These are phyloP conservation scores for Zootermopsis nevadensis DNA, from an alignment of 2,888 invertebrate species.

Conservation along the genomic window DNA sequence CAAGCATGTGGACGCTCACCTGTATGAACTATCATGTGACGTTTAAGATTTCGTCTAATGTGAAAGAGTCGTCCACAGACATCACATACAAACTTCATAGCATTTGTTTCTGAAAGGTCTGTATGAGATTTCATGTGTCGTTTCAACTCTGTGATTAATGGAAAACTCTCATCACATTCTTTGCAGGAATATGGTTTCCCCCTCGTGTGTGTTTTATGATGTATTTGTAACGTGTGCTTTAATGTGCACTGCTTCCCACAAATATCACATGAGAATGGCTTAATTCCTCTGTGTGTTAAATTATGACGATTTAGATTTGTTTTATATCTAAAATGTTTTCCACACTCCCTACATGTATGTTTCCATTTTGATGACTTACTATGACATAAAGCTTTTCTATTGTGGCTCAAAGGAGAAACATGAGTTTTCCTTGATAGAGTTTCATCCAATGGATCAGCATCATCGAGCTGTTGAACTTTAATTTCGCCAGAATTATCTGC, in stretches of 20 bases:
- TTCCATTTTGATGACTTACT: not conserved
- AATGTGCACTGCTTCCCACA: slow-evolving; percentile 51
- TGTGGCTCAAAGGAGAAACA: not conserved
- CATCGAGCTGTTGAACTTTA: too few species aligned
- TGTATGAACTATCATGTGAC: slow-evolving; percentile 37
- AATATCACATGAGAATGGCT: slow-evolving; percentile 51
- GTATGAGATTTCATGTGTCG: slow-evolving; percentile 1
- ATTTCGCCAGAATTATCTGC: too few species aligned
- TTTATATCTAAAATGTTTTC: slow-evolving; percentile 68
- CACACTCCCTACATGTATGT: slow-evolving; percentile 61
- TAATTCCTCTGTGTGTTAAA: slow-evolving; percentile 62
- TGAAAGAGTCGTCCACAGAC: not conserved
- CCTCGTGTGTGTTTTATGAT: slow-evolving; percentile 8
- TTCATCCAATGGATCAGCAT: not conserved
- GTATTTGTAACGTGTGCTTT: slow-evolving; percentile 48
- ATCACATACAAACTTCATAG: slow-evolving; percentile 9
- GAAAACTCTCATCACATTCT: not conserved
- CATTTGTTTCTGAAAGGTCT: not conserved
- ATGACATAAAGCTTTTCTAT: not conserved
- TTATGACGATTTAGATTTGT: slow-evolving; percentile 64
- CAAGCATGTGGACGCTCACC: slow-evolving; percentile 51
- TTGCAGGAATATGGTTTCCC: slow-evolving; percentile 3
- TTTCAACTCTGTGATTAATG: not conserved
- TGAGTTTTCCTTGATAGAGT: not conserved
- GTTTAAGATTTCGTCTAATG: not conserved